Conservation (phyloP, 2,113 vertebrate species). For the Eonycteris spelaea region DNA sequence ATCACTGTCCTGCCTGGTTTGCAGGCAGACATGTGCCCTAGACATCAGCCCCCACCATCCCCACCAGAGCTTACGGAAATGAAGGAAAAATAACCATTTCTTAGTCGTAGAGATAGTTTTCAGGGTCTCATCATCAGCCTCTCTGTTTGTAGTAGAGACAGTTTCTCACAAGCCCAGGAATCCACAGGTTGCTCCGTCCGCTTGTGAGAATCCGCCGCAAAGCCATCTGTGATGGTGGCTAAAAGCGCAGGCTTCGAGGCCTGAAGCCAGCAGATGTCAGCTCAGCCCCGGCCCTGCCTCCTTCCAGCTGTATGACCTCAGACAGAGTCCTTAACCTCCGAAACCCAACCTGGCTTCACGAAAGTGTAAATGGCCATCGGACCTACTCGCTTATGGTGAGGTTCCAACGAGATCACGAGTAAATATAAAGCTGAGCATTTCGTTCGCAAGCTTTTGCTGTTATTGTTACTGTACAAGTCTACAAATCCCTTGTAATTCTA, state of each 20-base stretch:
- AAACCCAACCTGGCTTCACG: background rate
- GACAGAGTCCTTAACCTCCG: background rate
- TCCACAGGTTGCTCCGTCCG: background rate
- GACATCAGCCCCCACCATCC: background rate
- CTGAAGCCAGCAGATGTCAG: background rate
- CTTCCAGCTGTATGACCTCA: background rate
- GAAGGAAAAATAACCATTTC: background rate
- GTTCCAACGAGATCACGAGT: background rate
- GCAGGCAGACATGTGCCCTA: background rate
- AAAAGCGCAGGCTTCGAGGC: background rate
- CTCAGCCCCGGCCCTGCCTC: background rate
- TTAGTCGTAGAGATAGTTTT: background rate
- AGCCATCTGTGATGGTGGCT: background rate
- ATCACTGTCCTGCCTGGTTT: background rate
- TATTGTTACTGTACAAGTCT: background rate
- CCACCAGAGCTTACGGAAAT: background rate
- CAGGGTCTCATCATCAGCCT: background rate
- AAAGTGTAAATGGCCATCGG: background rate
- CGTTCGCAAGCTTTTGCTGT: background rate
- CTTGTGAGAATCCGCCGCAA: background rate
- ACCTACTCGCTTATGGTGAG: background rate
- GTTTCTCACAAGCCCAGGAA: background rate
- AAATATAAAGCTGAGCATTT: too few relatives aligned
- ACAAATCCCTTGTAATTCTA: background rate
- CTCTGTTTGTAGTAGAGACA: background rate